Base-by-base conservation (phyloP, 2,113 vertebrate genomes). In the Cyanoderma ruficeps region DNA sequence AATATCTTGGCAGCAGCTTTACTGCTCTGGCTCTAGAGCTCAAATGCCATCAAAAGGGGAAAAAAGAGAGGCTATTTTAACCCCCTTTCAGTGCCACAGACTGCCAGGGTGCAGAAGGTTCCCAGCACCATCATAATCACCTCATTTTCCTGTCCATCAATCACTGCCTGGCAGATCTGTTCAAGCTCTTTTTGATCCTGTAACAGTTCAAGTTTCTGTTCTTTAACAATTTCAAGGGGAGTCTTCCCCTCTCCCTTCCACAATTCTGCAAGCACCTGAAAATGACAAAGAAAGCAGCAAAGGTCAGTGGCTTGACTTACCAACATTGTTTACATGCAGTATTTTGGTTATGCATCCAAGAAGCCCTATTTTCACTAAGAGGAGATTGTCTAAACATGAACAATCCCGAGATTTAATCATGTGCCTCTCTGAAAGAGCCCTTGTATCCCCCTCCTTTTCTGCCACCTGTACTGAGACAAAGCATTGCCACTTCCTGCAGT, bases 161-260 rank as follows among this genome's bases (percentile, higher is more conserved):
- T 97, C 67, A 98, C 98, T 31, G 95, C 89, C 82, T 98, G 98
- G 95, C 99, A 99, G 97, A 99, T 98, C 78, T 83, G 93, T 76
- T 98, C 98, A 79, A 99, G 97, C 61, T 98, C 96, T 44, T 95
- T 87, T 9, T 28, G 77, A 84, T 99, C 98, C 57, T 96, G 97
- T 79, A 99, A 95, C 30, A 99, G 96, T 31, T 98, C 98, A 78
- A 99, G 97, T 85, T 99, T 96, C 98, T 98, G 98, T 78, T 99
- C 98, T 74, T 98, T 96, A 75, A 99, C 97, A 16, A 99, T 98
- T 95, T 98, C 98, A 13, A 44, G 56, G 9, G 99, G 98, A 4
- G 96, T 97, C 97, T 98, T 99, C 24, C 98, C 98, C 25, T 98
- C 39, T 30, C 93, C 97, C 72, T 96, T 98, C 98, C 99, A 99